phyloP scores from a whole-genome alignment of 1,140 invertebrate genomes.

The Pseudoatta argentina region DNA sequence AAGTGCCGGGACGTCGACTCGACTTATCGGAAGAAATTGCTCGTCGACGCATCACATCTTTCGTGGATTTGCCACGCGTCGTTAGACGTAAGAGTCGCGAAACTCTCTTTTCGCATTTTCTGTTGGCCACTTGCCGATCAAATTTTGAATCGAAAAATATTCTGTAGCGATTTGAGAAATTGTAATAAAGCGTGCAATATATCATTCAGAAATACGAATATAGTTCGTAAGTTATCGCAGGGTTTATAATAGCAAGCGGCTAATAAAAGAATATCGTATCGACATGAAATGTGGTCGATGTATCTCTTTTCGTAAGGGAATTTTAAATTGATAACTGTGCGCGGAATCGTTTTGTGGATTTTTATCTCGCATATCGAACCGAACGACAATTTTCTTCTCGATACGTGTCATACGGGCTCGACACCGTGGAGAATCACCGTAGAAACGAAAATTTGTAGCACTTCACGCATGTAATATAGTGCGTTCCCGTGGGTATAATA shows the following conservation, averaged over 20 bases:
- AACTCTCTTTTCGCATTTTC: background rate
- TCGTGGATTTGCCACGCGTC: background rate
- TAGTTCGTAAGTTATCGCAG: constrained; percentile 6
- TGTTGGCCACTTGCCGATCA: background rate
- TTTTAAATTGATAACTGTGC: constrained; percentile 49
- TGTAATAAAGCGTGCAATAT: background rate
- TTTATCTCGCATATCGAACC: constrained; percentile 46
- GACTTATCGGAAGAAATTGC: constrained; percentile 47
- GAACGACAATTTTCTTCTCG: constrained; percentile 48
- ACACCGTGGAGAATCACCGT: constrained; percentile 30
- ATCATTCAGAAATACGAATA: background rate
- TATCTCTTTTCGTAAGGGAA: constrained; percentile 7
- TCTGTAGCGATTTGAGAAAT: background rate
- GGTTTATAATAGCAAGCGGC: background rate
- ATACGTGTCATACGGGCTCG: background rate
- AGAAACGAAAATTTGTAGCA: constrained; percentile 45
- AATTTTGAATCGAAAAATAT: background rate
- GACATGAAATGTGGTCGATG: constrained; percentile 4
- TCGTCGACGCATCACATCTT: background rate
- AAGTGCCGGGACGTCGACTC: constrained; percentile 11
- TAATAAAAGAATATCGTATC: constrained; percentile 28
- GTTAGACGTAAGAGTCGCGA: background rate
- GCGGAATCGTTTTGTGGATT: constrained; percentile 28
- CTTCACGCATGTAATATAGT: constrained; percentile 39
- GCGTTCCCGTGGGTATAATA: constrained; percentile 32